Evolutionary conservation across 2,113 vertebrate species (phyloP).

Genomic region (Anarrhichthys ocellatus): DNA sequence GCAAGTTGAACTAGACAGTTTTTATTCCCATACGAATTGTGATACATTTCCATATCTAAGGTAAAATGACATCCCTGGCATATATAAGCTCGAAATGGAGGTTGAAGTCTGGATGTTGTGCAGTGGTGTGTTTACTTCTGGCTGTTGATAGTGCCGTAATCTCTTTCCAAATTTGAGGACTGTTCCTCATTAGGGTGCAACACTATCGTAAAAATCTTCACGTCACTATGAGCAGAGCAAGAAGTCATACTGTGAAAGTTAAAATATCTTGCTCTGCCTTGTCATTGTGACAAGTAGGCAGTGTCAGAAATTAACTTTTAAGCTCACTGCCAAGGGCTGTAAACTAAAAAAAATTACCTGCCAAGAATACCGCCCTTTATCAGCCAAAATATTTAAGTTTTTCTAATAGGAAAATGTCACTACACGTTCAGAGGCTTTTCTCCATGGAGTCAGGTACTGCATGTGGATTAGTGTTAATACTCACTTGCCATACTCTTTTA

Average conservation of each 20-base stretch:
- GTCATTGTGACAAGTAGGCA: conserved; percentile 52
- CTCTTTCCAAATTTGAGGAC: conserved; percentile 43
- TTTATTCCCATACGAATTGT: conserved; percentile 13
- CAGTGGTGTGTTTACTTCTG: conserved; percentile 53
- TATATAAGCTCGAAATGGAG: conserved; percentile 3
- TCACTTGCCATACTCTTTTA: not conserved
- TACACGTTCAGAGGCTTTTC: conserved; percentile 12
- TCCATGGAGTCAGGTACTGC: not conserved
- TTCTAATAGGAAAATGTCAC: conserved; percentile 30
- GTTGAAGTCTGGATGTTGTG: conserved; percentile 20
- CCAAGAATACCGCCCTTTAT: conserved; percentile 63
- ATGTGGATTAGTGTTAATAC: conserved; percentile 30
- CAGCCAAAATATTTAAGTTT: conserved; percentile 45
- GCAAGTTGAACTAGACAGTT: not conserved
- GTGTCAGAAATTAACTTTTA: conserved; percentile 65
- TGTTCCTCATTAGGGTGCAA: conserved; percentile 47
- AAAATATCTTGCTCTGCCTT: conserved; percentile 44
- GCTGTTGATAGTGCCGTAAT: conserved; percentile 55
- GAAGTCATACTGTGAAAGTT: conserved; percentile 48
- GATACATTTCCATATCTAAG: conserved; percentile 34
- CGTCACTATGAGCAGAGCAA: conserved; percentile 29
- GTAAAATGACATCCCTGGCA: conserved; percentile 10
- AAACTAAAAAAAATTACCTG: conserved; percentile 67
- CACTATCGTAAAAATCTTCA: conserved; percentile 56
- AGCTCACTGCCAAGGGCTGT: conserved; percentile 50